These are phyloP conservation scores for Ptychochromis oligacanthus DNA, from an alignment of 2,113 vertebrate genomes.

Conservation along the genomic window DNA sequence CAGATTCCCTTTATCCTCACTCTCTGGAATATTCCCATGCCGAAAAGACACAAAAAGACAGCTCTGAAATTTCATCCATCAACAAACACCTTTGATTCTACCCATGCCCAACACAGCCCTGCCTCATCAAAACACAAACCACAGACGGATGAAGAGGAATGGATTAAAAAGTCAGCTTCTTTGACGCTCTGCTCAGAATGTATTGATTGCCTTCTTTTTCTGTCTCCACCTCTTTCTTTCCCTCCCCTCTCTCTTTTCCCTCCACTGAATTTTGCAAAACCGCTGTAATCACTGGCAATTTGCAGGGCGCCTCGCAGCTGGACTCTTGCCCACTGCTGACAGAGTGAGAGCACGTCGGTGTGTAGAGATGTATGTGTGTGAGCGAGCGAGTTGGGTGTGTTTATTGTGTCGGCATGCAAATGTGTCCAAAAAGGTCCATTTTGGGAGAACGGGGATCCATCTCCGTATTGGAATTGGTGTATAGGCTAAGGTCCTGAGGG, in stretches of 20 bases:
- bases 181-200: slow-evolving; percentile 36
- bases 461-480: not conserved
- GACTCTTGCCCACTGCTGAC: slow-evolving; percentile 55
- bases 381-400: not conserved
- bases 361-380: not conserved
- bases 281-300: slow-evolving; percentile 73
- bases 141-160: slow-evolving; percentile 46
- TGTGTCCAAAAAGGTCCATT: slow-evolving; percentile 7
- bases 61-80: slow-evolving; percentile 38
- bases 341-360: slow-evolving; percentile 14
- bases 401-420: not conserved
- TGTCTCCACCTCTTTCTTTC: slow-evolving; percentile 1
- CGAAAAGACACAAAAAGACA: slow-evolving; percentile 3
- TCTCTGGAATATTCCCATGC: slow-evolving; percentile 9
- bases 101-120: not conserved
- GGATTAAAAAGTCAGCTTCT: slow-evolving; percentile 50
- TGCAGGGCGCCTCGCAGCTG: slow-evolving; percentile 57
- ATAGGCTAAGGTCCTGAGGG: not conserved
- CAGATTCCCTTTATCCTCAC: not conserved
- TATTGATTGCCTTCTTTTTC: slow-evolving; percentile 72
- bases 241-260: not conserved
- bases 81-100: slow-evolving; percentile 45
- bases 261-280: slow-evolving; percentile 62
- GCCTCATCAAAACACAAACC: slow-evolving; percentile 49
- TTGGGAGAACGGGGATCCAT: not conserved